Evolutionary conservation across 2,888 invertebrate genomes (phyloP), one percentile per base, ranked within the genome.

Genomic region (Sinohyriopsis cumingii): DNA sequence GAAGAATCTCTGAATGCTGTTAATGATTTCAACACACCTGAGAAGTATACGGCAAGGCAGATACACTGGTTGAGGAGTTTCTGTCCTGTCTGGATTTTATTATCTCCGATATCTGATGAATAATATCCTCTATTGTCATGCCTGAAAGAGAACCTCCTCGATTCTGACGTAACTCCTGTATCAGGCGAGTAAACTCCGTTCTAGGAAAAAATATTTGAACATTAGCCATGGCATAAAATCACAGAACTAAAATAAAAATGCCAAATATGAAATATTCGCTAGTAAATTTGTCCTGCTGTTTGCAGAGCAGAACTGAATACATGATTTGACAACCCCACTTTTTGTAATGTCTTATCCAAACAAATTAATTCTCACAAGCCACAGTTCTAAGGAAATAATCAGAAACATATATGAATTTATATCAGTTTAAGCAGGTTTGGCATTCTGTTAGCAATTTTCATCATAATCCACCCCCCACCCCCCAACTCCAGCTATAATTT

Each of bases 111-210:
- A 84, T 67, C 57, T 76, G 67, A 18, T 55, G 57, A 15, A 81
- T 69, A n/a, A 84, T 83, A 24, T 80, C 78, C 55, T 84, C 83
- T 63, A 84, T 71, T 1, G 82, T 76, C 75, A 84, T 67, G 3
- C 83, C 82, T 9, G 82, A 80, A 69, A 85, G 64, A 1, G 83
- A 82, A 0, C 84, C 84, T 3, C 83, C 83, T 12, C 73, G 74
- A 1, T 67, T 68, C 19, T 67, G 66, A 15, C 84, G 72, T 24
- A 85, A 63, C 28, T 76, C 74, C 61, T 83, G 81, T 12, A 84
- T 78, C 22, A 78, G 59, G 60, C 66, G 63, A 6, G 67, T 75
- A 53, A 85, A 77, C 22, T 78, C 74, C 45, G 68, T 28, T 65
- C 84, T 84, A 69, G 3, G 63, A 71, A 22, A 59, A 33, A 57